A percentile compares a stretch with the other conserved stretches of the same genome.
These are phyloP conservation scores for Rhabdomys dilectus DNA, from an alignment of 2,113 vertebrate species.

Conservation along the genomic window DNA sequence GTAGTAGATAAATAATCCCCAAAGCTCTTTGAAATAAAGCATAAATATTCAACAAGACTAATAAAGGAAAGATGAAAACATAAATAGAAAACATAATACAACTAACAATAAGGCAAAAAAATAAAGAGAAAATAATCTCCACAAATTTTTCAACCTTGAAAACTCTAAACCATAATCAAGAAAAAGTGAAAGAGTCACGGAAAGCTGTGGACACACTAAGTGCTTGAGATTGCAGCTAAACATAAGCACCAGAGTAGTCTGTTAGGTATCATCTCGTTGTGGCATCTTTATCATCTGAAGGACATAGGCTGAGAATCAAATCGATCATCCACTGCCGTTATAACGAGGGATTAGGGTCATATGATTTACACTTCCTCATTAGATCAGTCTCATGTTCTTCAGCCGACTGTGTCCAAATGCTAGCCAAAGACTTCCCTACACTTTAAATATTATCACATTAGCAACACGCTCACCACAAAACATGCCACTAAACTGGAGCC, in stretches of 20 bases:
- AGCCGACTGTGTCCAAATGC: background rate
- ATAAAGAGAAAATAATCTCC: background rate
- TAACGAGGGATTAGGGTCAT: background rate
- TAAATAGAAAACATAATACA: background rate
- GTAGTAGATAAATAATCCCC: background rate
- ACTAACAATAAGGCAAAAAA: background rate
- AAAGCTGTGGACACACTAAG: background rate
- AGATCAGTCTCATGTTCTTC: background rate
- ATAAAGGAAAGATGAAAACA: background rate
- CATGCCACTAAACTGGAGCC: background rate
- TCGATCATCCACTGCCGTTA: background rate
- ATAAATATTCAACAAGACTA: background rate
- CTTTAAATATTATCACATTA: background rate
- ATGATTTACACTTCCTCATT: background rate
- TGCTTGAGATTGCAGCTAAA: background rate
- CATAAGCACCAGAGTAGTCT: background rate
- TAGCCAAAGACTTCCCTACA: background rate
- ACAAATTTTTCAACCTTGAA: background rate
- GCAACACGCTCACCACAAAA: background rate
- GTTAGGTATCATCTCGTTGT: background rate
- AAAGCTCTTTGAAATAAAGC: background rate
- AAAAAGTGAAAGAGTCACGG: background rate
- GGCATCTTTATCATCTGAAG: background rate
- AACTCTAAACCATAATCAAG: background rate
- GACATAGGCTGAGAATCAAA: background rate